Conservation (phyloP, 2,888 invertebrate species). For the Nezara viridula region DNA sequence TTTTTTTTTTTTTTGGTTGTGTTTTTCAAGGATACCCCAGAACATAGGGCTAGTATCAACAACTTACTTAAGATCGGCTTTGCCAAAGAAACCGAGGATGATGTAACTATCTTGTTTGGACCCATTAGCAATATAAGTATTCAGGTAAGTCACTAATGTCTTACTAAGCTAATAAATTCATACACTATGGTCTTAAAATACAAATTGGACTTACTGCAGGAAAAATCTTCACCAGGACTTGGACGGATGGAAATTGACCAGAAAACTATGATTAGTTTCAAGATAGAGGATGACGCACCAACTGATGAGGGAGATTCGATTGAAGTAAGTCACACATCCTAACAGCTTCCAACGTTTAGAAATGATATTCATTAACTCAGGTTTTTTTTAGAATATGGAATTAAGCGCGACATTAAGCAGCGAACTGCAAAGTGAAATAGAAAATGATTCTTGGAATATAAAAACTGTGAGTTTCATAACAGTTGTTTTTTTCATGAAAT, state of each 20-base stretch:
- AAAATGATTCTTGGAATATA: background rate
- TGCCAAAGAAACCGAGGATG: background rate
- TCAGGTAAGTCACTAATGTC: background rate
- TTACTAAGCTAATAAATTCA: background rate
- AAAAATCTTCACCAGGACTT: background rate
- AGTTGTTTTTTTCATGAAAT: background rate
- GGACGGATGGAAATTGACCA: background rate
- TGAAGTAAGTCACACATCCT: background rate
- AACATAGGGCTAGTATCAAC: background rate
- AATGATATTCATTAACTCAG: background rate
- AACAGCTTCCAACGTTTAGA: background rate
- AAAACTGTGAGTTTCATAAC: background rate
- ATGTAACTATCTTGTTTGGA: background rate
- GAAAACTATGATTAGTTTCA: background rate
- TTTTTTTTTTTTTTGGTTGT: background rate
- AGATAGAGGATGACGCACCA: background rate
- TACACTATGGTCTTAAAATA: background rate
- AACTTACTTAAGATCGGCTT: background rate
- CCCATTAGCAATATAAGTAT: background rate
- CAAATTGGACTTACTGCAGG: background rate
- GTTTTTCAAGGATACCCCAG: background rate
- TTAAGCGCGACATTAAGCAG: background rate
- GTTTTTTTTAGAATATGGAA: background rate
- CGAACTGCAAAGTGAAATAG: background rate
- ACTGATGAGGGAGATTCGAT: background rate